Conservation (phyloP, 1,140 invertebrate species). For the Calliopsis andreniformis region DNA sequence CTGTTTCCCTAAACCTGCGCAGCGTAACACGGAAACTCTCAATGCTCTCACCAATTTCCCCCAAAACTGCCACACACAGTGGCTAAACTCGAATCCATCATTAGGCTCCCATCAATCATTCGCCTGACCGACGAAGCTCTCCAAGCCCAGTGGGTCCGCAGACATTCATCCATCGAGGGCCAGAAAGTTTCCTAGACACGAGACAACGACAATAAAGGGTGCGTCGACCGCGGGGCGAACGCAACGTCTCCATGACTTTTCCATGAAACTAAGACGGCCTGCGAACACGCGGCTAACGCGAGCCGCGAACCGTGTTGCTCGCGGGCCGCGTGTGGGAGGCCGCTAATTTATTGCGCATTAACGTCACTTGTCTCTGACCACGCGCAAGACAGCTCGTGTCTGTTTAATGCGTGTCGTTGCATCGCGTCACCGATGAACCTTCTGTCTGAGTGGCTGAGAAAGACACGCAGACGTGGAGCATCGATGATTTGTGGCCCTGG, state of each 20-base stretch:
- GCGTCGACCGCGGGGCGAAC: constrained; percentile 10
- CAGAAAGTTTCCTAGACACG: background rate
- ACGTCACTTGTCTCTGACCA: constrained; percentile 77
- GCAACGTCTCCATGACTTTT: constrained; percentile 41
- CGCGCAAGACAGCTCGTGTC: constrained; percentile 49
- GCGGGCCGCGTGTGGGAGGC: constrained; percentile 70
- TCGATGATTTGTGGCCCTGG: background rate
- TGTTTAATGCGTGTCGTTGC: constrained; percentile 30
- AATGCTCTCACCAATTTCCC: too few species aligned
- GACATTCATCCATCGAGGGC: background rate
- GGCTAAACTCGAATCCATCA: too few species aligned
- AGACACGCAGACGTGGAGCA: background rate
- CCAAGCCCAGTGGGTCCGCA: too few species aligned
- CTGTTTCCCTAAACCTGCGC: too few species aligned
- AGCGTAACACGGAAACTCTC: too few species aligned
- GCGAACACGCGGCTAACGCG: constrained; percentile 1
- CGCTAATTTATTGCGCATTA: constrained; percentile 80
- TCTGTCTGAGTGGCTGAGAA: background rate
- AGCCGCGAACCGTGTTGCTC: constrained; percentile 29
- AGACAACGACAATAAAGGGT: background rate
- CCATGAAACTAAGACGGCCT: constrained; percentile 21
- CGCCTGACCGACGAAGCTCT: too few species aligned
- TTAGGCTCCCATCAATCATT: too few species aligned
- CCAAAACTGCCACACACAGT: too few species aligned
- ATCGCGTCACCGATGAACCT: constrained; percentile 28